Base-by-base conservation (phyloP, 2,797 vertebrate species). In the Pipistrellus pygmaeus region DNA sequence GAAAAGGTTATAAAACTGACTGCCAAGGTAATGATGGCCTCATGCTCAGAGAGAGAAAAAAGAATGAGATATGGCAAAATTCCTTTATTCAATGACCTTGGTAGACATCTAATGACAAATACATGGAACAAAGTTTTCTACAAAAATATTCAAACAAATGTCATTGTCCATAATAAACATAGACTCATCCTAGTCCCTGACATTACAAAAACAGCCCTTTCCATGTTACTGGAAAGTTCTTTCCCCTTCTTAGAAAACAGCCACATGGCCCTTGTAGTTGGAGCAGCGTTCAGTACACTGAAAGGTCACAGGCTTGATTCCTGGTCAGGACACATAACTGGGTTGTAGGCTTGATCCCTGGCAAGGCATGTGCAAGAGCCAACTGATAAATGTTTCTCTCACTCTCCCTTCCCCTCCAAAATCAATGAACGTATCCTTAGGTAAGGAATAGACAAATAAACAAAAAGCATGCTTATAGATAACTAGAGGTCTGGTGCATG, bases 81-180 rank as follows among this genome's bases (percentile, higher is more conserved):
- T 57, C 48, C 91, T 77, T 90, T 76, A 72, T 77, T 76, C 35
- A 88, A 87, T 81, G 81, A 35, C 76, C 72, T 87, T 55, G 10
- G 18, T 93, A 80, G 80, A 86, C 64, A 62, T 41, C 44, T 38
- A 68, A 20, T 64, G 48, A 38, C 66, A 84, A 76, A 69, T 35
- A 73, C 10, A 73, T 17, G 25, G 4, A 62, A 32, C 46, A 94
- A 68, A 27, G 1, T 75, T 85, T 62, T 77, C 51, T 69, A 69
- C 15, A 66, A 75, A 82, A 75, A 64, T 57, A 87, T 60, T 64
- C 66, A 62, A 48, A 60, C 35, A 60, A 77, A 25, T 30, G 2
- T 35, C 8, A 27, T 94, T 85, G 85, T 48, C 46, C 6, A n/a
- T 60, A 73, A 46, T 46, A 88, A 85, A 81, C 12, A 14, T 9